A percentile compares a stretch with the other conserved stretches of the same genome.
Conservation (phyloP, 2,888 invertebrate species). For the Acanthosepion lycidas region DNA sequence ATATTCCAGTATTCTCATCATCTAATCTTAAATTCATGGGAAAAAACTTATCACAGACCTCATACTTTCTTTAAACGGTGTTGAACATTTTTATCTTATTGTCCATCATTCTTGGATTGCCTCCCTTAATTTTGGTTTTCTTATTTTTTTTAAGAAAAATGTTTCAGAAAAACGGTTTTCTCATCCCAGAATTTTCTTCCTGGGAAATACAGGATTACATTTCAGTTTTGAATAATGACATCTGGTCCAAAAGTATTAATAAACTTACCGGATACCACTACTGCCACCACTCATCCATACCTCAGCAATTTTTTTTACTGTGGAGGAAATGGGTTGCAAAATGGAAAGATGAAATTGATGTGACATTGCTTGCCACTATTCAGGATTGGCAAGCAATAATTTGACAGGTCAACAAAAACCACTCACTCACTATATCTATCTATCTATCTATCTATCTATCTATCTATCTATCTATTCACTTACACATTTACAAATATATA, state of each 20-base stretch:
- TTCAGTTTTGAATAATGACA: conserved; percentile 2
- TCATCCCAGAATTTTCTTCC: neutral
- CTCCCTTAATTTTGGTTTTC: neutral
- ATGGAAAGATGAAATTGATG: neutral
- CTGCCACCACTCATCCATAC: neutral
- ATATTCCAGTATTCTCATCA: neutral
- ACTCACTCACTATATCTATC: too few species aligned
- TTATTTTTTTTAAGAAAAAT: neutral
- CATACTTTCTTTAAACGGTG: neutral
- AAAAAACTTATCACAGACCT: neutral
- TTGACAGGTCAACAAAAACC: neutral
- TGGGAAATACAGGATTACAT: neutral
- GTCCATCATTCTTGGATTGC: neutral
- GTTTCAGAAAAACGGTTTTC: neutral
- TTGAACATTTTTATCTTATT: neutral
- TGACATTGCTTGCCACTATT: neutral
- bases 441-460: too few species aligned
- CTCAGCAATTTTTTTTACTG: neutral
- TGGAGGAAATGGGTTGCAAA: neutral
- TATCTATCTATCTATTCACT: too few species aligned
- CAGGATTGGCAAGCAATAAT: neutral
- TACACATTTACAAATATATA: too few species aligned
- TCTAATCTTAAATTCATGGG: neutral
- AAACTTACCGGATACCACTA: neutral
- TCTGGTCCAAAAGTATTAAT: neutral